These are phyloP conservation scores for Caenorhabditis zanzibari DNA, from an alignment of 2,888 invertebrate species.

Conservation along the genomic window DNA sequence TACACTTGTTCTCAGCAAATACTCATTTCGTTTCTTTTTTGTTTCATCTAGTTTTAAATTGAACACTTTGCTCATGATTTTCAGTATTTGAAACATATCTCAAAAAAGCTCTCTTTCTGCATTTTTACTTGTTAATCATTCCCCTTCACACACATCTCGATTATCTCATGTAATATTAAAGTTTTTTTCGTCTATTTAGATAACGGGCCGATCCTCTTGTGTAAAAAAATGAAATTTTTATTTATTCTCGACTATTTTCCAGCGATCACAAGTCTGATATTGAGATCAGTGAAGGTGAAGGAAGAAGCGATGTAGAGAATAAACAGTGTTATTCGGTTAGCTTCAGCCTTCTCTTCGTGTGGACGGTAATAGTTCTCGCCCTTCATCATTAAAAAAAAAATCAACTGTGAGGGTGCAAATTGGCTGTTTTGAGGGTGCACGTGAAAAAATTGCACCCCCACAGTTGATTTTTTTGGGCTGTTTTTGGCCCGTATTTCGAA, in stretches of 20 bases:
- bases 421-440: no score
- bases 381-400: slow-evolving; percentile 14
- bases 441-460: no score
- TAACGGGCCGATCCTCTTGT: slow-evolving; percentile 23
- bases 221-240: slow-evolving; percentile 19
- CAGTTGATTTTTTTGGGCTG: no score
- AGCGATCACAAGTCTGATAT: slow-evolving; percentile 17
- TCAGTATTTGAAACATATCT: slow-evolving; percentile 35
- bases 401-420: neutral
- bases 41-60: slow-evolving; percentile 24
- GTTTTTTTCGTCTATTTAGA: slow-evolving; percentile 9
- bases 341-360: neutral
- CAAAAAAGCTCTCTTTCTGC: neutral
- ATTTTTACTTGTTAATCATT: neutral
- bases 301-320: slow-evolving; percentile 19
- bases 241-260: slow-evolving; percentile 5
- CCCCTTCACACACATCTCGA: slow-evolving; percentile 13
- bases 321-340: slow-evolving; percentile 3
- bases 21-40: slow-evolving; percentile 42
- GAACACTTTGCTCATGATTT: slow-evolving; percentile 16
- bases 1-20: slow-evolving; percentile 12
- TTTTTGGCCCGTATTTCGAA: no score
- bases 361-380: no score
- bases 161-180: slow-evolving; percentile 36
- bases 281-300: slow-evolving; percentile 4